Evolutionary conservation across 64 coral and sea anemone genomes (phyloP).

Genomic region (Trachythela sp.): DNA sequence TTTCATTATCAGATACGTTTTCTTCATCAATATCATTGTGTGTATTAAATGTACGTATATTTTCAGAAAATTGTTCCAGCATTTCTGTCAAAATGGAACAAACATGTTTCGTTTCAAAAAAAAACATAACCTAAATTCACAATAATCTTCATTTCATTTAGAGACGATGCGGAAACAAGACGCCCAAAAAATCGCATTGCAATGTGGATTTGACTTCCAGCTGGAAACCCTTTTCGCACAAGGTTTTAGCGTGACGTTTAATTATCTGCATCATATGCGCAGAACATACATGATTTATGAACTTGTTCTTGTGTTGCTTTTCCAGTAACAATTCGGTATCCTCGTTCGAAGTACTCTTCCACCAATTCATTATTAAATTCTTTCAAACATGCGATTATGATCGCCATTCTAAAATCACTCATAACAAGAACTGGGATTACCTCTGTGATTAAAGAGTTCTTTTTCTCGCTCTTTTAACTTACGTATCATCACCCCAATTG

Average conservation of each 20-base stretch:
- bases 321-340: slow-evolving; percentile 36
- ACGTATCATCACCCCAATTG: slow-evolving; percentile 39
- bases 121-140: not conserved
- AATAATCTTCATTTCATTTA: slow-evolving; percentile 24
- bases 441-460: not conserved
- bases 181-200: slow-evolving; percentile 37
- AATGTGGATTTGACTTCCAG: slow-evolving; percentile 31
- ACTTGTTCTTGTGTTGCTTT: not conserved
- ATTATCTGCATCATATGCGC: slow-evolving; percentile 7
- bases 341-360: not conserved
- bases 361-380: slow-evolving; percentile 39
- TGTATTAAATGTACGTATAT: slow-evolving; percentile 2
- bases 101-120: slow-evolving; percentile 10
- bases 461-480: slow-evolving; percentile 31
- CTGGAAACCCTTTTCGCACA: not conserved
- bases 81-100: not conserved
- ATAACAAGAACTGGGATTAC: slow-evolving; percentile 1
- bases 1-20: not conserved
- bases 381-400: slow-evolving; percentile 9
- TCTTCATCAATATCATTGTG: not conserved
- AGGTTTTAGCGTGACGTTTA: slow-evolving; percentile 33
- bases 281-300: slow-evolving; percentile 34
- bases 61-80: slow-evolving; percentile 24
- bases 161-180: not conserved
- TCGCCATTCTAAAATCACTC: slow-evolving; percentile 34